These are phyloP conservation scores for Papilio glaucus DNA, from an alignment of 1,140 invertebrate genomes.

Conservation along the genomic window DNA sequence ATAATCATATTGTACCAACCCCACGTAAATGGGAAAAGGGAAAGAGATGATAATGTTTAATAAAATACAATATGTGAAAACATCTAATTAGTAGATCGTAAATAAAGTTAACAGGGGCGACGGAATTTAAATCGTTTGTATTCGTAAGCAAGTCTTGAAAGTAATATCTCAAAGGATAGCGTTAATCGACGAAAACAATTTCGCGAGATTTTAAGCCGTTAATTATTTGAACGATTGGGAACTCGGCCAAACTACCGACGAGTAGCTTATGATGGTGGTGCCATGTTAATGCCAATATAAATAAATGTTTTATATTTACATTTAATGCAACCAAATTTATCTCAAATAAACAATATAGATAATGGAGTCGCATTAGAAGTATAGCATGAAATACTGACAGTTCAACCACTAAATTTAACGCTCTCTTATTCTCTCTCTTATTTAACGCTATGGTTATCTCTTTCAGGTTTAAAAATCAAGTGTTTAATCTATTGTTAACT, in stretches of 20 bases:
- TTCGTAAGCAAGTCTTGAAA: constrained; percentile 6
- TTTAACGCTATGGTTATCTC: not conserved
- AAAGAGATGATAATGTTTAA: too few relatives aligned
- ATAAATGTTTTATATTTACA: constrained; percentile 52
- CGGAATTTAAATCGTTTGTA: constrained; percentile 18
- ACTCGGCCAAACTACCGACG: constrained; percentile 50
- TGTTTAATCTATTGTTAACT: not conserved
- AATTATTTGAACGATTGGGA: constrained; percentile 65
- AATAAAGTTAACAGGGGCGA: constrained; percentile 2
- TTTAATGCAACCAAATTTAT: constrained; percentile 42
- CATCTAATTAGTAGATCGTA: not conserved
- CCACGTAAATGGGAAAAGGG: too few relatives aligned
- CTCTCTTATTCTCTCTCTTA: not conserved
- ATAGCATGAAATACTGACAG: not conserved
- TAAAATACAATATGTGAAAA: not conserved
- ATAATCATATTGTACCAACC: too few relatives aligned
- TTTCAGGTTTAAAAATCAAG: not conserved
- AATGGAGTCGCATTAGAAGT: constrained; percentile 1
- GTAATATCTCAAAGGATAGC: not conserved
- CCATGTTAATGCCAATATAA: constrained; percentile 60
- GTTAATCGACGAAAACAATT: constrained; percentile 42
- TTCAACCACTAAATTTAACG: not conserved
- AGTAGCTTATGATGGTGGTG: constrained; percentile 43
- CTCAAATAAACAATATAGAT: constrained; percentile 27
- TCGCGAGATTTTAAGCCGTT: constrained; percentile 54